These are phyloP conservation scores for Zygogramma bicolorata DNA, from an alignment of 2,888 invertebrate genomes.

Conservation along the genomic window DNA sequence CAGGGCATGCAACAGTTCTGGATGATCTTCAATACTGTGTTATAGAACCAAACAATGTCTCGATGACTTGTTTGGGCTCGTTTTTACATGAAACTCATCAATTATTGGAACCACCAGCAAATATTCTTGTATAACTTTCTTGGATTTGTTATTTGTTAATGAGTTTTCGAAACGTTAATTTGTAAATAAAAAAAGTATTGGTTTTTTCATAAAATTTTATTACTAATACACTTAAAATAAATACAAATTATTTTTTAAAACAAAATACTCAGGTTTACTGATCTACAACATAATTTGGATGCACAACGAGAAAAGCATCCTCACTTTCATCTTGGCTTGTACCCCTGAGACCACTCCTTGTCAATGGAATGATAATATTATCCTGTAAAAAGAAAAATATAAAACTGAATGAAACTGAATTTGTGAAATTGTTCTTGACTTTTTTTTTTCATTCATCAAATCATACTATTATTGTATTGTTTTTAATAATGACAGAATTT, in stretches of 20 bases:
- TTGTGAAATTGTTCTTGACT: too few species aligned
- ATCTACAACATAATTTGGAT: conserved; percentile 95
- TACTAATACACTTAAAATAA: background rate
- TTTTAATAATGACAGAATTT: too few species aligned
- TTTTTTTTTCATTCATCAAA: too few species aligned
- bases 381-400: conserved; percentile 72
- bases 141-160: too few species aligned
- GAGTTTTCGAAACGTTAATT: too few species aligned
- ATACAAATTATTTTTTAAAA: background rate
- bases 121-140: background rate
- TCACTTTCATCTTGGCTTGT: conserved; percentile 76
- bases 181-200: background rate
- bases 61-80: conserved; percentile 50
- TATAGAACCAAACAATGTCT: conserved; percentile 46
- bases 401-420: too few species aligned
- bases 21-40: conserved; percentile 55
- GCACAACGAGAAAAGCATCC: conserved; percentile 89
- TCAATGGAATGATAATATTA: conserved; percentile 84
- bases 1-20: conserved; percentile 53
- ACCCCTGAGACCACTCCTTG: conserved; percentile 69
- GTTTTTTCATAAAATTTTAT: background rate
- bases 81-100: conserved; percentile 42
- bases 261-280: conserved; percentile 35
- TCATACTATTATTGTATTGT: too few species aligned
- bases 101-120: background rate